Evolutionary conservation across 1,140 invertebrate genomes (phyloP), one percentile per base, ranked within the genome.

Genomic region (Cherax quadricarinatus): DNA sequence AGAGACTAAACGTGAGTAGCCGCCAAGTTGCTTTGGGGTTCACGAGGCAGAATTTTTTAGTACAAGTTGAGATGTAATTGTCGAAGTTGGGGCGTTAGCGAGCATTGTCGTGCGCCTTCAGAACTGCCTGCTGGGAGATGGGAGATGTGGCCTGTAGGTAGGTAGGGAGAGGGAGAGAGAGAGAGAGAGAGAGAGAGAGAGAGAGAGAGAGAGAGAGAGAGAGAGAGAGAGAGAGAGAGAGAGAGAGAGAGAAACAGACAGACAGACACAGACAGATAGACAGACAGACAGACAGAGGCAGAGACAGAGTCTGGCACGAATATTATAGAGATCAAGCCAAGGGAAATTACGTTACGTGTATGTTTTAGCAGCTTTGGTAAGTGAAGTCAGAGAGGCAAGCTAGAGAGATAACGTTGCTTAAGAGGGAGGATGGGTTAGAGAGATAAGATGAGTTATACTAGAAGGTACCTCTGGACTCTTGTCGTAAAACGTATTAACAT

Each of bases 61-160:
- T 62, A 57, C 53, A 84, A 84, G 82, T 84, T 84, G 57, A 57
- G 53, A 62, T 84, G 82, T 41, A 84, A 84, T 49, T 60, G 82
- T 51, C 30, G 60, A 84, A 84, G 53, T 84, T 84, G 82, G 82
- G 53, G 53, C 53, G 82, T 18, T 62, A 24, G 57, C n/a, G 82
- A 84, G 53, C 53, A 62, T 62, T 21, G 41, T 30, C n/a, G 82
- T 57, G 18, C 24, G 53, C 49, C 82, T 49, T 84, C 53, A 84
- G 53, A 84, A 41, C 82, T 62, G 53, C 82, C 53, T 30, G 6
- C n/a, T 5, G 6, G n/a, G 70, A 75, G 70, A 24, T 5, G 6
- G n/a, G 70, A 75, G 70, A 24, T 75, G 4, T 75, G 70, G 7
- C 18, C n/a, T 75, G 21, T n/a, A 21, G 62, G 12, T 9, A 57